phyloP scores from a whole-genome alignment of 1,140 invertebrate genomes.

The Pachyrhynchus sulphureomaculatus region DNA sequence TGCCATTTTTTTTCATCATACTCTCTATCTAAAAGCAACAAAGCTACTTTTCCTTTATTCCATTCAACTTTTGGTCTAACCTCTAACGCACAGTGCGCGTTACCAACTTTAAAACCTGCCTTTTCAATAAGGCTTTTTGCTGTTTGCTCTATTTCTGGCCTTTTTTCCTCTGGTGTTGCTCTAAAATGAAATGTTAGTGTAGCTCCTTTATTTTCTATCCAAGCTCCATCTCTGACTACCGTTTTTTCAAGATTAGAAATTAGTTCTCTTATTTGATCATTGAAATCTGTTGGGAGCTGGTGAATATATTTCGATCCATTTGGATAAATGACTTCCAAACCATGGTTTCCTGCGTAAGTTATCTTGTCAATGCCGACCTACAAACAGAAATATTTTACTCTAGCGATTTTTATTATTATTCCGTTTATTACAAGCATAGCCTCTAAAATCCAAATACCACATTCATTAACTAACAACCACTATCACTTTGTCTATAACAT shows the following conservation, averaged over 20 bases:
- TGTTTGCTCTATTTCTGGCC: slow-evolving; percentile 20
- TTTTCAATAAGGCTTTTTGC: slow-evolving; percentile 31
- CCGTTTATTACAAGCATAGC: too few relatives aligned
- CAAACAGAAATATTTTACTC: not conserved
- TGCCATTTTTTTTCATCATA: slow-evolving; percentile 31
- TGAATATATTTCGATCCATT: slow-evolving; percentile 31
- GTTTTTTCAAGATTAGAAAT: slow-evolving; percentile 28
- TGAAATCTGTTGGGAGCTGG: slow-evolving; percentile 30
- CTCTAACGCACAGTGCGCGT: slow-evolving; percentile 34
- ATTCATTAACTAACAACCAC: too few relatives aligned
- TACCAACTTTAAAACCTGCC: slow-evolving; percentile 32
- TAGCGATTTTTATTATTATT: too few relatives aligned
- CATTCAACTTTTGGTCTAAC: slow-evolving; percentile 35
- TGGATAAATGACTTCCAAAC: slow-evolving; percentile 35
- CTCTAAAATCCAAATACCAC: too few relatives aligned
- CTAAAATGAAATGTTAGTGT: slow-evolving; percentile 35
- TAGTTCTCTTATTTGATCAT: slow-evolving; percentile 26
- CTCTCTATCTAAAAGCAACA: slow-evolving; percentile 24
- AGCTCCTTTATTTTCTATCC: slow-evolving; percentile 37
- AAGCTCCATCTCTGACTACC: slow-evolving; percentile 33
- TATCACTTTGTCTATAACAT: too few relatives aligned
- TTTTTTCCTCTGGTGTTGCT: slow-evolving; percentile 24
- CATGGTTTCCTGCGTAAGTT: slow-evolving; percentile 36
- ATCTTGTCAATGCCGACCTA: slow-evolving; percentile 32
- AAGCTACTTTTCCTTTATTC: slow-evolving; percentile 35